Conservation (phyloP, 1,140 invertebrate species). For the Glossosoma conforme region DNA sequence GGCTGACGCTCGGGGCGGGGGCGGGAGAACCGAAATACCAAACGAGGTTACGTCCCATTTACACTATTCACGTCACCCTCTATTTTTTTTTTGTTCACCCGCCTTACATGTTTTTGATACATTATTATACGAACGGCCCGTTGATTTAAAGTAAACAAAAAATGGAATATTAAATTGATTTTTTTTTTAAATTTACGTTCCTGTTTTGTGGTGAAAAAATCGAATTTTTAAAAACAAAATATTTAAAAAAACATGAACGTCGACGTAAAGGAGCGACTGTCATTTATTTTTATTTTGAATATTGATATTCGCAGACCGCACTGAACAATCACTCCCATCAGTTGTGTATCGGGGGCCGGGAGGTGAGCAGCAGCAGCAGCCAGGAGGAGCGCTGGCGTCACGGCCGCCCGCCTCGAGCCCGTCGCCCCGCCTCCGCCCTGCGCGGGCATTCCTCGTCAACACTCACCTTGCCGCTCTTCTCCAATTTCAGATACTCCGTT, state of each 20-base stretch:
- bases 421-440: constrained; percentile 22
- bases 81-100: neutral
- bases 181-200: neutral
- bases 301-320: constrained; percentile 4
- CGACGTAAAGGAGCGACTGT: neutral
- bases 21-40: constrained; percentile 15
- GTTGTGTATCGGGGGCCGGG: constrained; percentile 16
- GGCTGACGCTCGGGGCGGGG: constrained; percentile 2
- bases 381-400: constrained; percentile 20
- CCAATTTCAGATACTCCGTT: constrained; percentile 48
- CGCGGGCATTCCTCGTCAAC: constrained; percentile 12
- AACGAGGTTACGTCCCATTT: neutral
- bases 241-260: neutral
- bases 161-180: neutral
- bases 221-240: no score
- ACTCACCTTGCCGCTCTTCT: constrained; percentile 46
- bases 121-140: neutral
- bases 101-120: neutral
- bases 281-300: constrained; percentile 2
- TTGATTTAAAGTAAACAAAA: neutral
- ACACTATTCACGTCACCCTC: neutral
- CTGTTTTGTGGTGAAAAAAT: no score
- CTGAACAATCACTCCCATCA: constrained; percentile 15
- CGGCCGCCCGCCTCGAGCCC: constrained; percentile 17
- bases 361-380: constrained; percentile 11